Evolutionary conservation across 2,797 vertebrate species (phyloP).

Genomic region (Cynodonichthys magdalenae): DNA sequence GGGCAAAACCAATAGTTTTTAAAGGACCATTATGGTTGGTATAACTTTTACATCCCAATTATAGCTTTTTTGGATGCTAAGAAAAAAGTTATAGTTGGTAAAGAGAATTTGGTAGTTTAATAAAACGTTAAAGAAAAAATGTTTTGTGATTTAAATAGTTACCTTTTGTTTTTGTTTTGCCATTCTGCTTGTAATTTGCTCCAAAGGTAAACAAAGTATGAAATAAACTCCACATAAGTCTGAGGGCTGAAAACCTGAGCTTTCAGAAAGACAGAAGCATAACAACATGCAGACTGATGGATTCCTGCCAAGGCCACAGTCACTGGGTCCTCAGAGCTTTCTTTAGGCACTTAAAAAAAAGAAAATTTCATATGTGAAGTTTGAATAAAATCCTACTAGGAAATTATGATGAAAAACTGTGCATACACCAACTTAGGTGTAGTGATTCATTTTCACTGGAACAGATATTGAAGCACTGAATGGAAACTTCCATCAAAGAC

Average conservation of each 20-base stretch:
- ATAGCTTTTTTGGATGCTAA: not conserved
- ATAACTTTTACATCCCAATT: not conserved
- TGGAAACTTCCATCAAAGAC: constrained; percentile 73
- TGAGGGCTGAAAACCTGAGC: constrained; percentile 78
- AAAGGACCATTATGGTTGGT: not conserved
- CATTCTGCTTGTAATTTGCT: constrained; percentile 55
- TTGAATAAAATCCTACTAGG: not conserved
- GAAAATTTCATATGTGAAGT: not conserved
- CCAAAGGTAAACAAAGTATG: constrained; percentile 68
- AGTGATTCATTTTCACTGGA: constrained; percentile 42
- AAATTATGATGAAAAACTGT: not conserved
- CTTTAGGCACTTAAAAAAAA: constrained; percentile 37
- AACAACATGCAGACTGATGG: constrained; percentile 79
- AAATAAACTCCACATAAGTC: constrained; percentile 80
- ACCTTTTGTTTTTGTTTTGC: constrained; percentile 70
- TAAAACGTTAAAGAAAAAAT: not conserved
- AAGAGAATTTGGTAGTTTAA: too few species aligned
- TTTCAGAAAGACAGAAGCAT: constrained; percentile 67
- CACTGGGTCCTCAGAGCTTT: constrained; percentile 49
- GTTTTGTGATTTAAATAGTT: not conserved
- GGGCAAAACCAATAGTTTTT: not conserved
- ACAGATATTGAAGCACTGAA: constrained; percentile 60
- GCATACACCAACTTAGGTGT: constrained; percentile 14
- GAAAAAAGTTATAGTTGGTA: not conserved
- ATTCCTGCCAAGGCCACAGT: constrained; percentile 81